Conservation (phyloP, 2,113 vertebrate species). For the Balaenoptera acutorostrata region DNA sequence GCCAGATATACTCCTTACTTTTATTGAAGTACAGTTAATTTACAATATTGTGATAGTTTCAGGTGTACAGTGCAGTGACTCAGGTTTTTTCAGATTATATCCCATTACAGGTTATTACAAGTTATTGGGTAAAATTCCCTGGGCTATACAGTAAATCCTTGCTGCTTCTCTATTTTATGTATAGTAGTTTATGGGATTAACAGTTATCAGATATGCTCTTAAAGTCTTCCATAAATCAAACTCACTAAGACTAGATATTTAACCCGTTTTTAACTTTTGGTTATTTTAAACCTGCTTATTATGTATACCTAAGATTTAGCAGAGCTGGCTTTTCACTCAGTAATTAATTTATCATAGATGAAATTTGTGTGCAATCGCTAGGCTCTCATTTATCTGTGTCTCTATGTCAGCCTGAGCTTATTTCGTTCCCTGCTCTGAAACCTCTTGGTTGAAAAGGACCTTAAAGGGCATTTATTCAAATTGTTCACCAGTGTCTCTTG, state of each 20-base stretch:
- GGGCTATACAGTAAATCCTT: background rate
- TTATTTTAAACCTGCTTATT: background rate
- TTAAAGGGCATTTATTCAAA: background rate
- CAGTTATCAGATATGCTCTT: background rate
- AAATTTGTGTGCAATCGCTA: background rate
- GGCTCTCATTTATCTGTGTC: background rate
- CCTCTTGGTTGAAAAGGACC: background rate
- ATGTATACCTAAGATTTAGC: background rate
- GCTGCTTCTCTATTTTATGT: background rate
- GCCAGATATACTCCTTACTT: background rate
- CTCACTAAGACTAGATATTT: background rate
- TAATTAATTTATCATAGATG: background rate
- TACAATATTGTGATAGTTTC: background rate
- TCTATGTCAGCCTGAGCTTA: background rate
- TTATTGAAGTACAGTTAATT: background rate
- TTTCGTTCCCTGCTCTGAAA: background rate
- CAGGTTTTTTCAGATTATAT: background rate
- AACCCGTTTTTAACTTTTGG: background rate
- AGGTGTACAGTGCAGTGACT: background rate
- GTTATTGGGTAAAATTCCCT: background rate
- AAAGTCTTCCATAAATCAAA: background rate
- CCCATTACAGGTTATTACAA: background rate
- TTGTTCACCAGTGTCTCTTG: background rate
- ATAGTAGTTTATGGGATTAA: background rate
- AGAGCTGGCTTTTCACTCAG: background rate